phyloP scores from a whole-genome alignment of 2,888 invertebrate species.

The Temnothorax unifasciatus region DNA sequence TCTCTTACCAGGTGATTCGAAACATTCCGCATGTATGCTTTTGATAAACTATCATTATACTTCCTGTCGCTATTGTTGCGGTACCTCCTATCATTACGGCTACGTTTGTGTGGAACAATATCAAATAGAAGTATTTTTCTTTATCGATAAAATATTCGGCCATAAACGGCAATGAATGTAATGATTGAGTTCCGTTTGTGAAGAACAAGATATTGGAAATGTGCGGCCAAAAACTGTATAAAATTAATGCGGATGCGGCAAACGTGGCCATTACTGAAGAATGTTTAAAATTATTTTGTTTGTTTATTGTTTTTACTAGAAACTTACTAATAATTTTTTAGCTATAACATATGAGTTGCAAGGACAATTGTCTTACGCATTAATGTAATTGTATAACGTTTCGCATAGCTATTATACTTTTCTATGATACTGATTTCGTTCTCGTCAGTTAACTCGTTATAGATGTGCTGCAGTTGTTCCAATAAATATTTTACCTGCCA shows the following conservation, averaged over 20 bases:
- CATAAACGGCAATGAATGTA: not conserved
- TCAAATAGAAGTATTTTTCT: not conserved
- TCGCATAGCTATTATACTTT: not conserved
- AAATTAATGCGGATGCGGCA: not conserved
- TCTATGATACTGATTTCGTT: constrained; percentile 13
- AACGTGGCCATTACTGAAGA: not conserved
- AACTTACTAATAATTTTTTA: not conserved
- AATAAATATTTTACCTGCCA: not conserved
- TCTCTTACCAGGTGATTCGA: not conserved
- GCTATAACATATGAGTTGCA: not conserved
- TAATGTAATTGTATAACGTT: not conserved
- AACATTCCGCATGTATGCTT: constrained; percentile 22
- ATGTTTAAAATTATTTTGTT: not conserved
- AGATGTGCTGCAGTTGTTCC: not conserved
- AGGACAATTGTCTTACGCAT: not conserved
- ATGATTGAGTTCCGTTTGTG: not conserved
- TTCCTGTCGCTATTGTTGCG: not conserved
- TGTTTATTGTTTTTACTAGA: not conserved
- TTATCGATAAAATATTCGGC: constrained; percentile 3
- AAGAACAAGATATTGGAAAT: not conserved
- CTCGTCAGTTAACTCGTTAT: not conserved
- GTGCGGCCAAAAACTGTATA: not conserved
- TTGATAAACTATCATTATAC: not conserved
- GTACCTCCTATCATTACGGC: not conserved
- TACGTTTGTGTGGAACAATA: not conserved